A percentile compares a stretch with the other conserved stretches of the same genome.
Conservation (phyloP, 2,113 vertebrate species). For the Mobula hypostoma region DNA sequence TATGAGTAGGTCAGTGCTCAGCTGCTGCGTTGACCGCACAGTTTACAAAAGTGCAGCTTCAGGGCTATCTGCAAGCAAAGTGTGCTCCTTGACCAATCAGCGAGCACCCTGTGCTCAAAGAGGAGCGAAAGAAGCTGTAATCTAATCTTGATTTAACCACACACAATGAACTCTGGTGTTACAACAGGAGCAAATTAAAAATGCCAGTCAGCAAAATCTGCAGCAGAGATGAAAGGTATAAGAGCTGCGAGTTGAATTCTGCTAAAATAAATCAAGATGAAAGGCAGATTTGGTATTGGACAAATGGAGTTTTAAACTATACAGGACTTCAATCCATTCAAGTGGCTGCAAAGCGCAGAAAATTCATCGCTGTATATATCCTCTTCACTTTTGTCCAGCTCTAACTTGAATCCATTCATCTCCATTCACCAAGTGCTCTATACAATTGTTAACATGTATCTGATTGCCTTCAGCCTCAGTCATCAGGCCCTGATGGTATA, state of each 20-base stretch:
- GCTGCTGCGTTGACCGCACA: not conserved
- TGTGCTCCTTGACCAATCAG: constrained; percentile 17
- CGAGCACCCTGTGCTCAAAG: not conserved
- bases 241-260: not conserved
- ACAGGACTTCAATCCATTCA: not conserved
- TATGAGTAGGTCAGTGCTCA: not conserved
- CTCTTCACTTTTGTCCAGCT: not conserved
- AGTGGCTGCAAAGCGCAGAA: not conserved
- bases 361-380: not conserved
- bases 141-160: constrained; percentile 34
- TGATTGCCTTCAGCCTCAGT: not conserved
- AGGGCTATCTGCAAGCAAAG: not conserved
- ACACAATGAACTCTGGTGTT: not conserved
- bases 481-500: too few relatives aligned
- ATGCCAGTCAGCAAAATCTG: constrained; percentile 17
- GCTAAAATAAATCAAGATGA: not conserved
- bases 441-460: not conserved
- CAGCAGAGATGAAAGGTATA: not conserved
- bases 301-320: not conserved
- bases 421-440: not conserved
- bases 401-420: not conserved
- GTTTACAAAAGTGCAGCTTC: not conserved
- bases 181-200: not conserved
- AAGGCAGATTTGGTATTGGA: not conserved
- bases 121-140: constrained; percentile 5